phyloP scores from a whole-genome alignment of 2,888 invertebrate species.

The Acanthosepion esculentum region DNA sequence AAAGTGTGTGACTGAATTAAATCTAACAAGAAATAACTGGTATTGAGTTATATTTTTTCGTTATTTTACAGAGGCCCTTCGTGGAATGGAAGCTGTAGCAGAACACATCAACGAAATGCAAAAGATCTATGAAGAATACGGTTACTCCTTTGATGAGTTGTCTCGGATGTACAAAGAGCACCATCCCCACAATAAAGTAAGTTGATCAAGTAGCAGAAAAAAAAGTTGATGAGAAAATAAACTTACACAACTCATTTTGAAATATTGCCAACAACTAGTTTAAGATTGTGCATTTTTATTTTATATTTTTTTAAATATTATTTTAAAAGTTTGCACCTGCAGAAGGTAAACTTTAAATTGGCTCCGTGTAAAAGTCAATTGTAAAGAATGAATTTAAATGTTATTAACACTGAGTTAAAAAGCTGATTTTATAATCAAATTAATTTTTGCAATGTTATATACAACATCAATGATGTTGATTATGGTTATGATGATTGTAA shows the following conservation, averaged over 20 bases:
- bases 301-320: neutral
- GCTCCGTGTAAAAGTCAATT: neutral
- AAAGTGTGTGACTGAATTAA: no score
- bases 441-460: no score
- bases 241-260: neutral
- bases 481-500: no score
- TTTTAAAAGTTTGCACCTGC: neutral
- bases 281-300: no score
- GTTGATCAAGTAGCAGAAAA: neutral
- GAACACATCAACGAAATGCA: constrained; percentile 99
- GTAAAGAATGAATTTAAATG: neutral
- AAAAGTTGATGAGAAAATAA: neutral
- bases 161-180: constrained; percentile 69
- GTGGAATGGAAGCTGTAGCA: constrained; percentile 97
- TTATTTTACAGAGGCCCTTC: constrained; percentile 65
- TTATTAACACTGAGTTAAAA: neutral
- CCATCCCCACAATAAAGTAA: constrained; percentile 68
- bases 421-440: no score
- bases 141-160: constrained; percentile 98
- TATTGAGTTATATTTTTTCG: neutral
- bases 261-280: neutral
- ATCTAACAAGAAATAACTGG: no score
- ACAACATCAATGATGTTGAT: no score
- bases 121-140: constrained; percentile 99
- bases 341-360: neutral